A percentile compares a stretch with the other conserved stretches of the same genome.
Evolutionary conservation across 2,888 invertebrate genomes (phyloP).

Genomic region (Lasioglossum malachurum): DNA sequence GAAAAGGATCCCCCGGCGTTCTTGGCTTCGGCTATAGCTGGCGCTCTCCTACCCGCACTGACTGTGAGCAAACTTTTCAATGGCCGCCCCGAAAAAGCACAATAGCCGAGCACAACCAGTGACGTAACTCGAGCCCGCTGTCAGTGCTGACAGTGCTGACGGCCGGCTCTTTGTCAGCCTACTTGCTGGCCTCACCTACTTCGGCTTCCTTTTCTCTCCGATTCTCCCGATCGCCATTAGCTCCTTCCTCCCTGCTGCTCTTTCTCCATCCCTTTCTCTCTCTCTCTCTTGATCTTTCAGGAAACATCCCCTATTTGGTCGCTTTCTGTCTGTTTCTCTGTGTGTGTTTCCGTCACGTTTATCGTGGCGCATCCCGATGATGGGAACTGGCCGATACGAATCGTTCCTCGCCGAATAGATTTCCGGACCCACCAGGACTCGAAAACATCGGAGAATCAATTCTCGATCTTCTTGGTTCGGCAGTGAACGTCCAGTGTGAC

Average conservation of each 20-base stretch:
- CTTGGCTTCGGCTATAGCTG: conserved; percentile 54
- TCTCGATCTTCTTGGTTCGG: neutral
- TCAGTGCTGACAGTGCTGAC: conserved; percentile 80
- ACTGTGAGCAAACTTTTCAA: conserved; percentile 71
- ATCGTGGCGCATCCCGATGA: conserved; percentile 33
- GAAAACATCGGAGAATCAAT: neutral
- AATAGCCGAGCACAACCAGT: conserved; percentile 77
- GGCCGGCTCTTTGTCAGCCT: conserved; percentile 78
- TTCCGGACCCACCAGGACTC: neutral
- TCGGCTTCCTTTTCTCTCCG: conserved; percentile 47
- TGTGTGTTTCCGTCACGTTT: neutral
- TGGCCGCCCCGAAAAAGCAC: conserved; percentile 78
- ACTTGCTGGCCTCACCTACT: conserved; percentile 79
- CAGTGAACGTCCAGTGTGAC: too few species aligned
- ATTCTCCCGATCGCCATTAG: conserved; percentile 26
- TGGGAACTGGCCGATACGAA: conserved; percentile 34
- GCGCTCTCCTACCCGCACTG: conserved; percentile 63
- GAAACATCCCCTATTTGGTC: neutral
- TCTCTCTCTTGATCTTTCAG: neutral
- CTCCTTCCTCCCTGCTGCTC: conserved; percentile 5
- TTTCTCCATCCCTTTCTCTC: neutral
- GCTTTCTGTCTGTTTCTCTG: conserved; percentile 1
- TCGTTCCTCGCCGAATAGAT: conserved; percentile 10
- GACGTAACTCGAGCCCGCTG: conserved; percentile 82
- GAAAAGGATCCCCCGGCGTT: conserved; percentile 57